Evolutionary conservation across 2,113 vertebrate genomes (phyloP), one percentile per base, ranked within the genome.

Genomic region (Phyllopteryx taeniolatus): DNA sequence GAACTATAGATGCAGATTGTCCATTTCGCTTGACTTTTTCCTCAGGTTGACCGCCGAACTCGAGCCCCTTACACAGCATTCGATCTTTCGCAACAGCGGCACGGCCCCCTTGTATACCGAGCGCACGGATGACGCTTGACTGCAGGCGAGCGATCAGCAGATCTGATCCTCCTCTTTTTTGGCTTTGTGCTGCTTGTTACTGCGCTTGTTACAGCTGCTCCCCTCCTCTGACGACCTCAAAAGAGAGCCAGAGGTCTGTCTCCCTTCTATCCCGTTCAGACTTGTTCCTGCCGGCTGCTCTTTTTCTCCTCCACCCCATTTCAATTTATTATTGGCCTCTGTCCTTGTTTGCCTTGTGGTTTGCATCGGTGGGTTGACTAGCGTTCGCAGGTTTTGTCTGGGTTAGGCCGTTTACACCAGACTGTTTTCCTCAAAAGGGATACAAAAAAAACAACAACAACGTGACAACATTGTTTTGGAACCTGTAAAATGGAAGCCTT

Each of bases 1-100:
- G 89, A 95, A 93, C 91, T 91, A n/a, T 22, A 91, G 83, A 88
- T 82, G 71, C 93, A 94, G 91, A 94, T 92, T 88, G 90, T 87
- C 82, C 89, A 85, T 84, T 85, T 85, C 78, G 73, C 77, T 59
- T 65, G 64, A 20, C 56, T 5, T 75, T 81, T 77, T 49, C 78
- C 65, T 46, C 22, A 47, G 44, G 44, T 44, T 22, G 19, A 20
- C 35, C 19, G 6, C 2, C 35, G 6, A 39, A 39, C 3, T 39
- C 3, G 35, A 39, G 35, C 3, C 35, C 35, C 1, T 39, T 39
- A 2, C 35, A 2, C 67, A 17, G 20, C 12, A 35, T 49, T 67
- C 17, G 3, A 60, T 31, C 27, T 31, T 31, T 42, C 75, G 84
- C 82, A 87, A 87, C 84, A 81, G 88, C 79, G 60, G 51, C 42